Evolutionary conservation across 2,888 invertebrate species (phyloP).

Genomic region (Xestobium rufovillosum): DNA sequence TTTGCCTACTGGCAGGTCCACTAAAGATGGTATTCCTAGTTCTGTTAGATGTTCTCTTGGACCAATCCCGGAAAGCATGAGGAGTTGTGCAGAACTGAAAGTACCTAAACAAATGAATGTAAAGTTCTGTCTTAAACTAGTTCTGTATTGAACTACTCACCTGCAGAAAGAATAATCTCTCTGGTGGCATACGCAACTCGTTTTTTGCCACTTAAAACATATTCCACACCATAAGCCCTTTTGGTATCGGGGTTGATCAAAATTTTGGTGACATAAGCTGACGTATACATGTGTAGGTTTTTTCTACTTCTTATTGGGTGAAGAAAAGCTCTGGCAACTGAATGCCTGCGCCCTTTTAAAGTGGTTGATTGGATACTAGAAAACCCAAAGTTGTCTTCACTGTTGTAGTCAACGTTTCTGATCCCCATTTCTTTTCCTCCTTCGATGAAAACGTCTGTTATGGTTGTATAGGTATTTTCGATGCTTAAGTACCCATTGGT

Average conservation of each 20-base stretch:
- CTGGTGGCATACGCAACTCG: slow-evolving; percentile 40
- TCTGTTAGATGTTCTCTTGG: slow-evolving; percentile 51
- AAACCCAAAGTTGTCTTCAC: slow-evolving; percentile 36
- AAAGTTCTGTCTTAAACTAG: too few species aligned
- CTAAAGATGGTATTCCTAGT: slow-evolving; percentile 51
- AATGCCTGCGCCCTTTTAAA: slow-evolving; percentile 46
- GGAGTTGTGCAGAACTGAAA: slow-evolving; percentile 69
- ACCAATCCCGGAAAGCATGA: slow-evolving; percentile 61
- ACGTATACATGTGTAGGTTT: slow-evolving; percentile 52
- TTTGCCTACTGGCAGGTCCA: slow-evolving; percentile 58
- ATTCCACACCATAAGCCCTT: slow-evolving; percentile 45
- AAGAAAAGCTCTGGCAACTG: slow-evolving; percentile 53
- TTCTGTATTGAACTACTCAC: slow-evolving; percentile 13
- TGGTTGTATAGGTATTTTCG: slow-evolving; percentile 49
- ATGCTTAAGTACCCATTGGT: slow-evolving; percentile 54
- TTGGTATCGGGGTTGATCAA: slow-evolving; percentile 45
- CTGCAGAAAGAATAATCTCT: slow-evolving; percentile 51
- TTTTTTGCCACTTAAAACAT: slow-evolving; percentile 25
- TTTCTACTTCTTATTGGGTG: slow-evolving; percentile 45
- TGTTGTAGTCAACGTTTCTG: slow-evolving; percentile 41
- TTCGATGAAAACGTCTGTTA: slow-evolving; percentile 35
- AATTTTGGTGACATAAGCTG: slow-evolving; percentile 51
- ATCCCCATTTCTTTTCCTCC: slow-evolving; percentile 43
- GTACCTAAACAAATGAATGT: too few species aligned
- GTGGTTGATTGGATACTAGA: slow-evolving; percentile 43